Evolutionary conservation across 1,140 invertebrate genomes (phyloP), one percentile per base, ranked within the genome.

Genomic region (Rhagoletis zephyria): DNA sequence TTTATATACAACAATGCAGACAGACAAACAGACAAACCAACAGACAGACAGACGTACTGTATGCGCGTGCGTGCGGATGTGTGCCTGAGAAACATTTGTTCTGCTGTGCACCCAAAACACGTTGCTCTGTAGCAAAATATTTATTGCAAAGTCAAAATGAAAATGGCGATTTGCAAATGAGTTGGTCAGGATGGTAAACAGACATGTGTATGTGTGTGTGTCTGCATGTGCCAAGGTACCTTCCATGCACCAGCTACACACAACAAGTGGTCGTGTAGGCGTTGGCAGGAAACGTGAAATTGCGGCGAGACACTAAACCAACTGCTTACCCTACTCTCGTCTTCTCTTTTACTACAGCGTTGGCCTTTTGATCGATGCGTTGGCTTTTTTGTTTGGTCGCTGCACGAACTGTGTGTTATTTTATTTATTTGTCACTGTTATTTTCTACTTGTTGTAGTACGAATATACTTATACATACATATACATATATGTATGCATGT

Each of bases 121-220:
- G 74, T 81, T 81, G 74, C 74, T 56, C 74, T 16, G n/a, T 59
- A 56, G 48, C n/a, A 65, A 67, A 87, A 87, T 87, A 87, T 87
- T 87, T 87, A 87, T 87, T 65, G 86, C 64, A 65, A 87, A 70
- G 61, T 64, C 45, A 70, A 87, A 70, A 85, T 63, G 60, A 56
- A 87, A 87, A 86, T 64, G 85, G 85, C 60, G 85, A 86, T 86
- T 86, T 86, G 85, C 85, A 86, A 86, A 87, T 87, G 86, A 87
- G 86, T 63, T 63, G 59, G 74, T 81, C 74, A 81, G 10, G 51
- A 51, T 77, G n/a, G 70, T n/a, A 4, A 30, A n/a, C 16, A 5
- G 9, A 9, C 19, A 81, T 19, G 9, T 56, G 56, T 56, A 56
- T 51, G n/a, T 56, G 9, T 77, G 48, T 56, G 9, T 3, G 7